phyloP scores from a whole-genome alignment of 2,797 vertebrate genomes.

The Tamandua tetradactyla region DNA sequence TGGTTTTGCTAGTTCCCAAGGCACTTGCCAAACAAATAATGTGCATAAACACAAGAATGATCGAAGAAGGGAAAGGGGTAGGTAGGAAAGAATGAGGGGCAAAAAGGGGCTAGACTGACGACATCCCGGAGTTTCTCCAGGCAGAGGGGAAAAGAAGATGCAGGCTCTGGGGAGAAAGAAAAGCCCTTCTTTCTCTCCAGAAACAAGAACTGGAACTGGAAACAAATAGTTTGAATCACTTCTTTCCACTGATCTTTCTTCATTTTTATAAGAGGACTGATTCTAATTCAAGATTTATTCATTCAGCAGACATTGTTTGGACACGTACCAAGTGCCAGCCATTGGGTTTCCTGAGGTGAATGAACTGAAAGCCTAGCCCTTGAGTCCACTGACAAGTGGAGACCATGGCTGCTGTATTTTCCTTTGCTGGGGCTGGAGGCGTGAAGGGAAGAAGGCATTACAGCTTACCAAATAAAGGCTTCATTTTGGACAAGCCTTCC shows the following conservation, averaged over 20 bases:
- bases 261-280: not conserved
- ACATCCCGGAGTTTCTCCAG: slow-evolving; percentile 78
- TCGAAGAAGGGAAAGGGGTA: slow-evolving; percentile 82
- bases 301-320: not conserved
- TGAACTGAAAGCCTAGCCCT: not conserved
- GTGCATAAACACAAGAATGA: slow-evolving; percentile 89
- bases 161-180: slow-evolving; percentile 65
- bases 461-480: not conserved
- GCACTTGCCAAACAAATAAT: slow-evolving; percentile 91
- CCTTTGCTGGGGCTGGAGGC: not conserved
- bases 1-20: slow-evolving; percentile 99
- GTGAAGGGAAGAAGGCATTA: not conserved
- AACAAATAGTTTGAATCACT: not conserved
- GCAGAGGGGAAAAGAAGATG: slow-evolving; percentile 72
- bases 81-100: slow-evolving; percentile 70
- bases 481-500: not conserved
- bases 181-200: slow-evolving; percentile 60
- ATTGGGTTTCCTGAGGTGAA: not conserved
- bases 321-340: not conserved
- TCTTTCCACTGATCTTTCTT: not conserved
- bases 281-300: not conserved
- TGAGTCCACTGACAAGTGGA: not conserved
- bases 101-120: slow-evolving; percentile 81
- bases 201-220: slow-evolving; percentile 59
- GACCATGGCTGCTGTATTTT: not conserved